Base-by-base conservation (phyloP, 2,797 vertebrate species). In the Bovichtus variegatus region DNA sequence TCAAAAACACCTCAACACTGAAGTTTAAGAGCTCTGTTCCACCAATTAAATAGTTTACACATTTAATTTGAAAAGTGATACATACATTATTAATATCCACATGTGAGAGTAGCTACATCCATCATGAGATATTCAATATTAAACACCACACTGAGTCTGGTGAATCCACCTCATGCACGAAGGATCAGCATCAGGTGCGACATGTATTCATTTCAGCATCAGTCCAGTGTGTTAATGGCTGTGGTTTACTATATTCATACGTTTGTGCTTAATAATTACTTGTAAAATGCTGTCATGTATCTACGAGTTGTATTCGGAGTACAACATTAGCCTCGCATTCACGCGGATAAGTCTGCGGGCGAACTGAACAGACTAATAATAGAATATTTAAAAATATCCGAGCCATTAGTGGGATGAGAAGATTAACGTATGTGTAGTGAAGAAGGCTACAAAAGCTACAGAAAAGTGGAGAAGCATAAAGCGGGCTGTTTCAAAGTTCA, bases 381-480 rank as follows among this genome's bases (percentile, higher is more conserved):
- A 90, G 87, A 8, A 5, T 7, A 46, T 77, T 83, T 88, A 91
- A 92, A 93, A 87, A 89, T 89, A 92, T 25, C 86, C 49, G 2
- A 55, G 53, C 85, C 84, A 77, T 86, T 84, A 83, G 77, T 34
- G 44, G 54, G 72, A 71, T 67, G 71, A 84, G 71, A 1, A 78
- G 83, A 84, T 91, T 85, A 89, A 49, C 47, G 15, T 41, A 38
- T 23, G n/a, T 44, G 71, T 50, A 61, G 43, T 38, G 29, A 2
- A 21, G 59, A 44, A 3, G n/a, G 65, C 54, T 58, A 47, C 66
- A 50, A 15, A 25, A 62, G 29, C 19, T 6, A 46, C 46, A 74
- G 62, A 19, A 70, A 54, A 71, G 38, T 4, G 59, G 4, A 21
- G 21, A 15, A 2, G 40, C 10, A 18, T 13, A 43, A 40, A 21